Conservation (phyloP, 2,113 vertebrate species). For the Otis tarda region DNA sequence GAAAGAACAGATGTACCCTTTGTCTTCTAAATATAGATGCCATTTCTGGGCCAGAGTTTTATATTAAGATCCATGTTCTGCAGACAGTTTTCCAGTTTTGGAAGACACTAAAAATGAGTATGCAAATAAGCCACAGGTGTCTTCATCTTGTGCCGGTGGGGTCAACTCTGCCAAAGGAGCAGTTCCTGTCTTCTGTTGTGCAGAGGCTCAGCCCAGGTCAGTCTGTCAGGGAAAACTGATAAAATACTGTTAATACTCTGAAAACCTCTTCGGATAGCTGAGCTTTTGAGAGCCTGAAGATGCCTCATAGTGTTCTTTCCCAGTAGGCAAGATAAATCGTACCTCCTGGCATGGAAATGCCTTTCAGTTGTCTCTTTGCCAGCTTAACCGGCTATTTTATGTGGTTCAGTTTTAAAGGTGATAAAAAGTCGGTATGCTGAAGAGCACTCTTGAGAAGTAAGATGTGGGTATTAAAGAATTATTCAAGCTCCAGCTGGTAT, state of each 20-base stretch:
- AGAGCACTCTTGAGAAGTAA: slow-evolving; percentile 25
- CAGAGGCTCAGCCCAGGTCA: not conserved
- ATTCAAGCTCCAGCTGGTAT: slow-evolving; percentile 22
- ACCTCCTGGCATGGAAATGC: not conserved
- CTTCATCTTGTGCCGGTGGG: not conserved
- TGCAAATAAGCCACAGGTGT: slow-evolving; percentile 16
- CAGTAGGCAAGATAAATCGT: slow-evolving; percentile 15
- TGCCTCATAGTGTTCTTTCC: slow-evolving; percentile 17
- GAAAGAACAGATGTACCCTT: not conserved
- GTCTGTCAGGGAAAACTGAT: slow-evolving; percentile 12
- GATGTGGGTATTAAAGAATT: slow-evolving; percentile 22
- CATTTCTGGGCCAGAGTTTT: slow-evolving; percentile 41
- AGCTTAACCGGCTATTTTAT: slow-evolving; percentile 23
- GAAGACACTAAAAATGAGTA: not conserved
- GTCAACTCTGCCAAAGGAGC: slow-evolving; percentile 17
- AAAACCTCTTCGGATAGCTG: not conserved
- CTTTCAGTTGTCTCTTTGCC: slow-evolving; percentile 21
- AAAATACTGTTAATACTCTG: slow-evolving; percentile 40
- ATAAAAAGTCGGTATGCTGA: slow-evolving; percentile 47
- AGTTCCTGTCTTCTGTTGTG: not conserved
- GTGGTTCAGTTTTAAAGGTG: slow-evolving; percentile 38
- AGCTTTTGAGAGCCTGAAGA: slow-evolving; percentile 27
- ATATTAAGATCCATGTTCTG: slow-evolving; percentile 11
- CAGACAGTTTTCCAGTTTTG: slow-evolving; percentile 12
- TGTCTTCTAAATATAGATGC: slow-evolving; percentile 57